These are phyloP conservation scores for Liolophura sinensis DNA, from an alignment of 1,140 invertebrate species.

Conservation along the genomic window DNA sequence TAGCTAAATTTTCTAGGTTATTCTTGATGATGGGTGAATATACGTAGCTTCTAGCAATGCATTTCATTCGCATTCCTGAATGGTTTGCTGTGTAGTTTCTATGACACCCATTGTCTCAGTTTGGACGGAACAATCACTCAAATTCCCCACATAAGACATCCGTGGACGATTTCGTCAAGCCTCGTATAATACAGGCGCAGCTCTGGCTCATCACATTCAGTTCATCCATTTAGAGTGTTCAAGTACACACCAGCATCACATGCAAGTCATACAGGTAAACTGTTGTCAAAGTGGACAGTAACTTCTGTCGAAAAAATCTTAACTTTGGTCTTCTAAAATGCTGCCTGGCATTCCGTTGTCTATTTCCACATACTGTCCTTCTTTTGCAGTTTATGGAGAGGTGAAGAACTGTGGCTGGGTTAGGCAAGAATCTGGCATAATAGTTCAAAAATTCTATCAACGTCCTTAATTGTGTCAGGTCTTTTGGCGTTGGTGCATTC, in stretches of 20 bases:
- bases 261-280: slow-evolving; percentile 34
- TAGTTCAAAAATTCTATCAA: slow-evolving; percentile 26
- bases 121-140: slow-evolving; percentile 54
- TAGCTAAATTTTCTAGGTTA: slow-evolving; percentile 55
- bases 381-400: slow-evolving; percentile 18
- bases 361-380: slow-evolving; percentile 19
- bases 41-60: slow-evolving; percentile 59
- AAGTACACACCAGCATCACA: slow-evolving; percentile 54
- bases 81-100: slow-evolving; percentile 60
- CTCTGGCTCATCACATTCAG: background rate
- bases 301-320: slow-evolving; percentile 16
- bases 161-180: slow-evolving; percentile 6
- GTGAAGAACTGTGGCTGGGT: slow-evolving; percentile 12
- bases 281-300: slow-evolving; percentile 18
- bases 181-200: background rate
- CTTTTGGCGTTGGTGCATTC: slow-evolving; percentile 10
- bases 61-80: slow-evolving; percentile 63
- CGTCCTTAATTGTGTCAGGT: slow-evolving; percentile 18
- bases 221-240: slow-evolving; percentile 1
- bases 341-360: slow-evolving; percentile 9
- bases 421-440: slow-evolving; percentile 22
- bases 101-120: slow-evolving; percentile 45
- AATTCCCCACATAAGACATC: slow-evolving; percentile 22
- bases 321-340: slow-evolving; percentile 19
- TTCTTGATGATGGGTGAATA: slow-evolving; percentile 61